phyloP scores from a whole-genome alignment of 2,113 vertebrate species.

The Dunckerocampus dactyliophorus region DNA sequence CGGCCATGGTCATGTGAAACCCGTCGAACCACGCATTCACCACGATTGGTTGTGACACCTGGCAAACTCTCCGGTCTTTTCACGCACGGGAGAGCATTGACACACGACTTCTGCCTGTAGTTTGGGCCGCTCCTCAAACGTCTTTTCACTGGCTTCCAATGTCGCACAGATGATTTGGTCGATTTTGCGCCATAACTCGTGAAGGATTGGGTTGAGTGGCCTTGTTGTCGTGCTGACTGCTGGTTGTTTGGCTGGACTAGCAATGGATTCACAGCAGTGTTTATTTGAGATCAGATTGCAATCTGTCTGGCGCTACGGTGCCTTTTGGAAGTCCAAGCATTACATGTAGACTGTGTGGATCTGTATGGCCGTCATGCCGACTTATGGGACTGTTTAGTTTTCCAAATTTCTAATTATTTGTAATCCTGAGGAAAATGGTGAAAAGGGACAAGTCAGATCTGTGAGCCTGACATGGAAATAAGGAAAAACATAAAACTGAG shows the following conservation, averaged over 20 bases:
- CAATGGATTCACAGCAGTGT: conserved; percentile 44
- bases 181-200: conserved; percentile 24
- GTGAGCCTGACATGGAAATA: not conserved
- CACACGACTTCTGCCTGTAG: conserved; percentile 61
- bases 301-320: conserved; percentile 7
- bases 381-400: conserved; percentile 1
- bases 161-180: conserved; percentile 46
- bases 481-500: not conserved
- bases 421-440: not conserved
- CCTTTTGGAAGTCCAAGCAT: not conserved
- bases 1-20: conserved; percentile 26
- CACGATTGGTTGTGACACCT: conserved; percentile 63
- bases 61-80: conserved; percentile 53
- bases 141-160: conserved; percentile 48
- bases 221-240: conserved; percentile 39
- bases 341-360: not conserved
- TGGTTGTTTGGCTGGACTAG: conserved; percentile 37
- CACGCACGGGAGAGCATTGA: conserved; percentile 59
- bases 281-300: conserved; percentile 47
- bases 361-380: not conserved
- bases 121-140: conserved; percentile 44
- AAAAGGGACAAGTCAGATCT: not conserved
- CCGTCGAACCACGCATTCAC: conserved; percentile 16
- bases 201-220: conserved; percentile 29
- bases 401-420: not conserved